These are phyloP conservation scores for Brachyalestes nurse DNA, from an alignment of 2,797 vertebrate genomes.

Conservation along the genomic window DNA sequence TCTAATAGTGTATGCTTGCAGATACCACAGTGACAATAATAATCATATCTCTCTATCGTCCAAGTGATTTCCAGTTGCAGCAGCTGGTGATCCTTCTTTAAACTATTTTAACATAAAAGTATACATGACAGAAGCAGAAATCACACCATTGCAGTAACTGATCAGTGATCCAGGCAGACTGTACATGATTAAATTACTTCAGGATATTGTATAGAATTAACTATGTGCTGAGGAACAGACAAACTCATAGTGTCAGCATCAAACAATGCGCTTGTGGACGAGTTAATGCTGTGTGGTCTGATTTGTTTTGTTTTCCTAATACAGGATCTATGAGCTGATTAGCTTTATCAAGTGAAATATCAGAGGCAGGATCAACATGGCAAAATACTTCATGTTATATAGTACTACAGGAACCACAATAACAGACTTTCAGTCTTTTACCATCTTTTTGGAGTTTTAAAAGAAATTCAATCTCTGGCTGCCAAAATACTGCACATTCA, in stretches of 20 bases:
- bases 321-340: neutral
- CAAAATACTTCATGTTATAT: neutral
- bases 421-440: neutral
- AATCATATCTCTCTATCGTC: slow-evolving; percentile 16
- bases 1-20: slow-evolving; percentile 30
- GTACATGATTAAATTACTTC: neutral
- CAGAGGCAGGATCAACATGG: neutral
- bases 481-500: neutral
- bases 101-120: neutral
- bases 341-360: neutral
- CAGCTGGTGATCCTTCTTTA: neutral
- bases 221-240: too few species aligned
- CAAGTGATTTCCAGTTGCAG: slow-evolving; percentile 1
- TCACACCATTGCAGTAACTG: neutral
- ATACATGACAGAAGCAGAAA: neutral
- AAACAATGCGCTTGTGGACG: neutral
- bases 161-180: neutral
- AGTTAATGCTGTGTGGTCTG: neutral
- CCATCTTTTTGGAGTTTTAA: neutral
- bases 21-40: slow-evolving; percentile 15
- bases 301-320: neutral
- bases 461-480: neutral
- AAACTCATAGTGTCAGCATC: neutral
- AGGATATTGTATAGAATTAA: neutral
- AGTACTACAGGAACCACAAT: neutral